Conservation (phyloP, 2,113 vertebrate species). For the Gorsachius goisagi region DNA sequence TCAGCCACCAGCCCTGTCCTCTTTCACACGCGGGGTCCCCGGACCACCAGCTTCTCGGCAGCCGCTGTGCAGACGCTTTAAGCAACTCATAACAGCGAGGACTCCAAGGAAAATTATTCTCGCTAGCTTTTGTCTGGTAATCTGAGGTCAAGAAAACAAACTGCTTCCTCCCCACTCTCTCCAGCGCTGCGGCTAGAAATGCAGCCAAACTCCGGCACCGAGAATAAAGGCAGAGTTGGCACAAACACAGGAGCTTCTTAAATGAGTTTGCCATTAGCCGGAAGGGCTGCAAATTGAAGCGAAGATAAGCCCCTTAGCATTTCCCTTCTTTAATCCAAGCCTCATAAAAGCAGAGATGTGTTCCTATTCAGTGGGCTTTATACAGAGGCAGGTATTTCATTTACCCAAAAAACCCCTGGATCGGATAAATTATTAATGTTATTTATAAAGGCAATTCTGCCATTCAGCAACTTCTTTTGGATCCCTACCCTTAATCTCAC, state of each 20-base stretch:
- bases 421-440: constrained; percentile 74
- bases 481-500: constrained; percentile 56
- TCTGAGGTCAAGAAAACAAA: constrained; percentile 59
- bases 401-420: constrained; percentile 43
- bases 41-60: not conserved
- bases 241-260: constrained; percentile 59
- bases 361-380: constrained; percentile 68
- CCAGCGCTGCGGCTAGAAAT: constrained; percentile 1
- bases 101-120: not conserved
- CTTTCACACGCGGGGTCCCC: not conserved
- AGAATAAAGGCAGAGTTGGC: constrained; percentile 62
- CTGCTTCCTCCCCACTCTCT: constrained; percentile 24
- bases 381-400: constrained; percentile 67
- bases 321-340: constrained; percentile 65
- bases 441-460: constrained; percentile 72
- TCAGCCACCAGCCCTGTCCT: not conserved
- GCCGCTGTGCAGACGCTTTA: not conserved
- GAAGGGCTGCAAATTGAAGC: constrained; percentile 69
- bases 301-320: constrained; percentile 68
- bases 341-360: constrained; percentile 59
- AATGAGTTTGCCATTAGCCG: constrained; percentile 67
- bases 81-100: not conserved
- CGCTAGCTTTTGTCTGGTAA: constrained; percentile 47
- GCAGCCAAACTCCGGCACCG: constrained; percentile 21
- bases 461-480: constrained; percentile 70